Base-by-base conservation (phyloP, 2,113 vertebrate species). In the Natator depressus region DNA sequence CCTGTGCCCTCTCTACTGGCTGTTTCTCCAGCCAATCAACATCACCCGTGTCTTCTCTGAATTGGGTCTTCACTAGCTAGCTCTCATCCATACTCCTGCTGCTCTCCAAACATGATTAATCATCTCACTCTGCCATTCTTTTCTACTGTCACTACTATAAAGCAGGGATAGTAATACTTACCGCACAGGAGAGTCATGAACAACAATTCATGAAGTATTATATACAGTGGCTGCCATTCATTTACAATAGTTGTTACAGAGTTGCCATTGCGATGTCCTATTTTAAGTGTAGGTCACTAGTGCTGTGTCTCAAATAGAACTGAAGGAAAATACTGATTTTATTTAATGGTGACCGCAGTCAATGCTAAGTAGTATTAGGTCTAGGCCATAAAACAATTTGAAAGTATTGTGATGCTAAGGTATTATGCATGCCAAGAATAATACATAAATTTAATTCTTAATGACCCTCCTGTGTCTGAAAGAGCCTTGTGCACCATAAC, bases 191-290 rank as follows among this genome's bases (percentile, higher is more conserved):
- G 12, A 62, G 25, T 49, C 10, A 11, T 0, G 12, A 49, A 84
- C 35, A 69, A 69, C 62, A 87, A 16, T 49, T 84, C 29, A 35
- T 0, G 0, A 86, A 62, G 55, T 53, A 17, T 57, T 87, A 81
- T 50, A 1, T 49, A 57, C 42, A 5, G 35, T 9, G 50, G 29
- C n/a, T 80, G 57, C 38, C 13, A 50, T 46, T 80, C 82, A 62
- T 81, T 47, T 42, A 59, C 42, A 42, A 20, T 7, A 4, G 55
- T 47, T 88, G 72, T 38, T 62, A 89, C 8, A 10, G 0, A 3
- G 55, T 35, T 53, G 46, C 69, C 0, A 1, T 46, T 80, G 29
- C 29, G 54, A 27, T 47, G 24, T 81, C 59, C 0, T 1, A 4
- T 83, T 89, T 91, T 82, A 81, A 84, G 17, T 8, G 14, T 9